Percentiles rank a stretch among this genome's conserved stretches.
Evolutionary conservation across 2,888 invertebrate genomes (phyloP).

Genomic region (Scaptomyza cyrtandrae): DNA sequence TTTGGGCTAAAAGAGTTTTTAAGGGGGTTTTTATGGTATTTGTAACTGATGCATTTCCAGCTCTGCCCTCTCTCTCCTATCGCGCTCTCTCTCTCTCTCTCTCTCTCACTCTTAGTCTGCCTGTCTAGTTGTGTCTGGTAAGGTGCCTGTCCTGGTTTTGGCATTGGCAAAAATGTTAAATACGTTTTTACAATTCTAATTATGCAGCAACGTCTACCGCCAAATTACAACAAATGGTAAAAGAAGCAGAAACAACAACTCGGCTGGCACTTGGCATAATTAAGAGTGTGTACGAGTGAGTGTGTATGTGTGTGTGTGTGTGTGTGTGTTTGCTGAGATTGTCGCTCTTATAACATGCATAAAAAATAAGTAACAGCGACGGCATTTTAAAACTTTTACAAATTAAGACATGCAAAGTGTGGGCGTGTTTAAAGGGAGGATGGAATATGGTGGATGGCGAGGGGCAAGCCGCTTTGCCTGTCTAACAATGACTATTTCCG

Average conservation of each 20-base stretch:
- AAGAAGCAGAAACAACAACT: conserved; percentile 38
- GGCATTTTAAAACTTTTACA: conserved; percentile 79
- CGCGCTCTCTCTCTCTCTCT: background rate
- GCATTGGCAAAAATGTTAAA: conserved; percentile 53
- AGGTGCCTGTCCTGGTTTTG: conserved; percentile 22
- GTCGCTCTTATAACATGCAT: conserved; percentile 79
- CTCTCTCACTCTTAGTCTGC: background rate
- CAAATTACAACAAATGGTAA: conserved; percentile 70
- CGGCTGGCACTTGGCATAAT: conserved; percentile 73
- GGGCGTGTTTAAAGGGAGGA: background rate
- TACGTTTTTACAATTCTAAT: conserved; percentile 76
- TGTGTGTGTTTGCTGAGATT: conserved; percentile 64
- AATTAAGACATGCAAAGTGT: conserved; percentile 61
- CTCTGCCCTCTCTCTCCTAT: background rate
- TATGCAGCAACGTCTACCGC: conserved; percentile 73
- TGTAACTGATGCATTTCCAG: background rate
- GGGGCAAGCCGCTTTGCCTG: conserved; percentile 10
- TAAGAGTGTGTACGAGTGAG: conserved; percentile 53
- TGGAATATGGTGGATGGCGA: background rate
- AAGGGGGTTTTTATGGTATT: background rate
- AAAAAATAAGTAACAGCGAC: conserved; percentile 74
- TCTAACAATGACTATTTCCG: conserved; percentile 59
- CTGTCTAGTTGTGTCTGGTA: background rate
- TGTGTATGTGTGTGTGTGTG: conserved; percentile 25
- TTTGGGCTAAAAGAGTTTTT: background rate